Percentiles rank a stretch among this genome's conserved stretches.
Evolutionary conservation across 2,113 vertebrate genomes (phyloP).

Genomic region (Rhadina sibilatrix): DNA sequence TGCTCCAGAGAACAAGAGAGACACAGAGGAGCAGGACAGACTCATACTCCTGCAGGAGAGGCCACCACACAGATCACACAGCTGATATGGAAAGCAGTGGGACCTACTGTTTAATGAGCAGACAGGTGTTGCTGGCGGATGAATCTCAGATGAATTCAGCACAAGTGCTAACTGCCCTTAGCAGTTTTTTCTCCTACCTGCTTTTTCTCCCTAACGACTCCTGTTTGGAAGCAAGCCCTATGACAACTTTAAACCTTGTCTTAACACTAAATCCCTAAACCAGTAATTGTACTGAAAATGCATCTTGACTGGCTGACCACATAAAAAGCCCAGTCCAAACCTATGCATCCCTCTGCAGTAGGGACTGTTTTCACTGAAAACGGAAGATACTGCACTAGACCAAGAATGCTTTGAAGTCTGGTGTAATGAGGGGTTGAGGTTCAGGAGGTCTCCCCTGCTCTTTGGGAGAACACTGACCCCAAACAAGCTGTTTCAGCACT

Average conservation of each 20-base stretch:
- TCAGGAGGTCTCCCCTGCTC: not conserved
- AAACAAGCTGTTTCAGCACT: not conserved
- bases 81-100: not conserved
- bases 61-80: not conserved
- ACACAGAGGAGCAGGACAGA: not conserved
- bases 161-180: not conserved
- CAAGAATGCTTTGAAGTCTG: not conserved
- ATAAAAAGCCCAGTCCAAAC: not conserved
- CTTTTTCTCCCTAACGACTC: not conserved
- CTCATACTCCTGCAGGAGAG: not conserved
- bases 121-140: not conserved
- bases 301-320: not conserved
- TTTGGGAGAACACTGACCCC: not conserved
- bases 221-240: not conserved
- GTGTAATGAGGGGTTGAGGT: not conserved
- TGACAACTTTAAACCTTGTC: not conserved
- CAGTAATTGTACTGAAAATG: rapidly evolving
- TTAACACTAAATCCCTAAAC: not conserved
- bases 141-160: not conserved
- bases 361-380: not conserved
- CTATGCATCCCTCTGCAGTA: not conserved
- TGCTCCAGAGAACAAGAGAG: not conserved
- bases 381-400: not conserved
- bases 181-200: not conserved
- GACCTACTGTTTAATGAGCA: not conserved